phyloP scores from a whole-genome alignment of 2,888 invertebrate genomes.

The Melieria omissa region DNA sequence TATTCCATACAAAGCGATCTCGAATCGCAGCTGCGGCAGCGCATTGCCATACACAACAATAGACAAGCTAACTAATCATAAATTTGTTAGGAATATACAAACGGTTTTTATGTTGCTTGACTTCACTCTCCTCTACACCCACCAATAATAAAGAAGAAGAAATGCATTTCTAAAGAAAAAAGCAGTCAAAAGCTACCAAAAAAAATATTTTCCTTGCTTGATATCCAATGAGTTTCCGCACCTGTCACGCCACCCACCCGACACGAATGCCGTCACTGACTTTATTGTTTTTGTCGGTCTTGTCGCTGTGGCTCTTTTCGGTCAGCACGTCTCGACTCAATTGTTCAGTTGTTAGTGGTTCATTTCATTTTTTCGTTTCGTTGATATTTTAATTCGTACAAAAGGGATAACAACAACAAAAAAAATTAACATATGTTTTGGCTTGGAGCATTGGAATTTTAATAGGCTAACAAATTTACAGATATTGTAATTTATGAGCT shows the following conservation, averaged over 20 bases:
- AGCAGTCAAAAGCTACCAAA: no score
- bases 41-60: not conserved
- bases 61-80: constrained; percentile 6
- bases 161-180: no score
- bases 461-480: constrained; percentile 45
- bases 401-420: not conserved
- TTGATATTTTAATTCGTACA: constrained; percentile 30
- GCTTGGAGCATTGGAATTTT: constrained; percentile 28
- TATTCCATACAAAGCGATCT: no score
- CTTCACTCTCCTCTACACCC: no score
- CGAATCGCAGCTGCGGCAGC: not conserved
- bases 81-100: not conserved
- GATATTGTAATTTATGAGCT: constrained; percentile 46
- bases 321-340: not conserved
- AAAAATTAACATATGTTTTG: constrained; percentile 12
- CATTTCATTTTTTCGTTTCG: not conserved
- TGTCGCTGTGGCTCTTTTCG: not conserved
- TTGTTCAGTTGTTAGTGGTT: no score
- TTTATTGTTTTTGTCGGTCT: not conserved
- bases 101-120: not conserved
- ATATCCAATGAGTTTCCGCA: not conserved
- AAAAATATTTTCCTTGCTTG: no score
- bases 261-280: not conserved
- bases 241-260: not conserved
- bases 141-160: no score